phyloP scores from a whole-genome alignment of 2,113 vertebrate species.

The Terrapene triunguis region DNA sequence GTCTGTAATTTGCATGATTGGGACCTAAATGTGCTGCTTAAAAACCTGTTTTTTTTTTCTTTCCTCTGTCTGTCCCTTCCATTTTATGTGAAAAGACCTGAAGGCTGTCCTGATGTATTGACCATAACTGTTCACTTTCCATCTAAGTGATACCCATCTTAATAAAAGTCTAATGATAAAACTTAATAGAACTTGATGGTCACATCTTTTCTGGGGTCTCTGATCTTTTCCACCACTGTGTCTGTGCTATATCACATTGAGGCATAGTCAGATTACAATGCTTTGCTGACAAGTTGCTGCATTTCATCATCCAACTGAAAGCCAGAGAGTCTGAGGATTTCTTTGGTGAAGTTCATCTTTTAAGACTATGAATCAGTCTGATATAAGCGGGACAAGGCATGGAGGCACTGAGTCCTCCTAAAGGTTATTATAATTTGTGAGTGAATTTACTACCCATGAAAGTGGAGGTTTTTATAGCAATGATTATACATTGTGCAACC shows the following conservation, averaged over 20 bases:
- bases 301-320: neutral
- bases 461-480: neutral
- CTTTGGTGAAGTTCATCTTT: neutral
- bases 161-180: neutral
- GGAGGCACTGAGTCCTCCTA: rapidly evolving
- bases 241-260: rapidly evolving
- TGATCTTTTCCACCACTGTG: rapidly evolving
- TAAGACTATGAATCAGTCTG: neutral
- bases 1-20: neutral
- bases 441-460: rapidly evolving
- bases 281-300: neutral
- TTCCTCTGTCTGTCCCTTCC: rapidly evolving
- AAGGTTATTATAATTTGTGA: neutral
- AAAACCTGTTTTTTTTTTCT: rapidly evolving
- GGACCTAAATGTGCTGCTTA: neutral
- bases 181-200: neutral
- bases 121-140: neutral
- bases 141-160: neutral
- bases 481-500: neutral
- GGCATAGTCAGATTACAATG: rapidly evolving
- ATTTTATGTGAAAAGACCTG: neutral
- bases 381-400: neutral
- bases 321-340: neutral
- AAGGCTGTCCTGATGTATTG: rapidly evolving
- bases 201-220: rapidly evolving